phyloP scores from a whole-genome alignment of 2,797 vertebrate genomes.

The Leuciscus waleckii region DNA sequence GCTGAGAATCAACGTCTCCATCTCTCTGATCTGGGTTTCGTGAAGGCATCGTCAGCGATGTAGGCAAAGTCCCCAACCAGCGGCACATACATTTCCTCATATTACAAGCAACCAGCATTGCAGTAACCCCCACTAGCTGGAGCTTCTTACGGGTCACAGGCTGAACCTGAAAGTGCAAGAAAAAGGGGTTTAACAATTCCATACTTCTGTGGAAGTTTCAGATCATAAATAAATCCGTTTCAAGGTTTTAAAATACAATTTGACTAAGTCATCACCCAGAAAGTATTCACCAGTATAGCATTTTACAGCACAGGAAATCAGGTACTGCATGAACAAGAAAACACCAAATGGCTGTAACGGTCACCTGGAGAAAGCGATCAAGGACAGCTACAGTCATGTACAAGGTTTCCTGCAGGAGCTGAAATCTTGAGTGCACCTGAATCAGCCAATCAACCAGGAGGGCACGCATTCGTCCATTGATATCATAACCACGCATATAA shows the following conservation, averaged over 20 bases:
- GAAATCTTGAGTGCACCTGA: conserved; percentile 92
- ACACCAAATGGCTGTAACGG: fast-evolving
- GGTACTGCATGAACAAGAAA: background rate
- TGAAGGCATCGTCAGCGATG: conserved; percentile 91
- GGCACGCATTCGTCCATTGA: conserved; percentile 88
- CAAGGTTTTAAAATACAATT: background rate
- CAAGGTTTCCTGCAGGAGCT: conserved; percentile 92
- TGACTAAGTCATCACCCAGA: background rate
- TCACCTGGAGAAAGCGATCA: conserved; percentile 92
- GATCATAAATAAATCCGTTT: background rate
- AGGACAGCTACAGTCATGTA: conserved; percentile 91
- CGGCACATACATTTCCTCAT: conserved; percentile 90
- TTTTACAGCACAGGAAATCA: background rate
- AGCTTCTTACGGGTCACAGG: conserved; percentile 88
- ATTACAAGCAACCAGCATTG: conserved; percentile 91
- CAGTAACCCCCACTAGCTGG: conserved; percentile 90
- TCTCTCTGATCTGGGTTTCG: conserved; percentile 85
- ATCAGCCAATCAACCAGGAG: conserved; percentile 95
- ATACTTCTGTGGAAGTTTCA: background rate
- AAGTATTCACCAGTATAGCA: background rate
- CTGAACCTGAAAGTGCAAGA: conserved; percentile 77
- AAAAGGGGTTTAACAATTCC: background rate
- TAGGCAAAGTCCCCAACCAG: conserved; percentile 91
- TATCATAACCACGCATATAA: conserved; percentile 86
- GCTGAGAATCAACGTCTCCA: conserved; percentile 87